phyloP scores from a whole-genome alignment of 2,888 invertebrate species.

The Gryllus longicercus region DNA sequence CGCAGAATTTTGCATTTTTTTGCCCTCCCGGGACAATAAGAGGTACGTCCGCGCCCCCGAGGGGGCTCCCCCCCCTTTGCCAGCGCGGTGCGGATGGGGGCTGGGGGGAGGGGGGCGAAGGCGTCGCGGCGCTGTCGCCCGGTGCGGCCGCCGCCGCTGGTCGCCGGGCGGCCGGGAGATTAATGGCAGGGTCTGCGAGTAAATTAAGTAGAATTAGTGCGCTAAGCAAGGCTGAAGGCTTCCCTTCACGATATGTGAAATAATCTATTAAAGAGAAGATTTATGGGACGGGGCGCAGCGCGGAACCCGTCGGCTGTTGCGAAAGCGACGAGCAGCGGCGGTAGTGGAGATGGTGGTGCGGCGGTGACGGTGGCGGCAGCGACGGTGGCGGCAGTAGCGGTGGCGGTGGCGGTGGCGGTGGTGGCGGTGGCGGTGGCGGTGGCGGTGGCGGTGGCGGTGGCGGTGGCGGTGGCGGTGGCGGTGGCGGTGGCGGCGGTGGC shows the following conservation, averaged over 20 bases:
- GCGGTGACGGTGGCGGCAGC: conserved; percentile 20
- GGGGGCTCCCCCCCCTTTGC: too few relatives aligned
- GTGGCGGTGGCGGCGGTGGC: too few relatives aligned
- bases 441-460: too few relatives aligned
- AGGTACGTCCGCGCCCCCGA: too few relatives aligned
- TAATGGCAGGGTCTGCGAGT: conserved; percentile 6
- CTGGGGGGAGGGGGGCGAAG: background rate
- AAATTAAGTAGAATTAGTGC: conserved; percentile 17
- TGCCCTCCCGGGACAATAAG: too few relatives aligned
- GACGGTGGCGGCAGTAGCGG: conserved; percentile 30
- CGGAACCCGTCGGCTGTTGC: background rate
- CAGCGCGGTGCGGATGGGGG: background rate
- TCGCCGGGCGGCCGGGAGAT: background rate
- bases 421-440: background rate
- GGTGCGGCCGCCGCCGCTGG: background rate
- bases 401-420: conserved; percentile 25
- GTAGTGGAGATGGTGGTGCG: background rate
- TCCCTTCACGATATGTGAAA: conserved; percentile 17
- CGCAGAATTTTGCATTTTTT: too few relatives aligned
- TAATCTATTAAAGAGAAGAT: conserved; percentile 17
- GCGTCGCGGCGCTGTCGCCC: background rate
- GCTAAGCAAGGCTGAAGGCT: conserved; percentile 7
- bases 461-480: too few relatives aligned
- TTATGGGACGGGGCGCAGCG: background rate
- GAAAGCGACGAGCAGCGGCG: background rate